These are phyloP conservation scores for Elephantulus edwardii DNA, from an alignment of 2,113 vertebrate species.

Conservation along the genomic window DNA sequence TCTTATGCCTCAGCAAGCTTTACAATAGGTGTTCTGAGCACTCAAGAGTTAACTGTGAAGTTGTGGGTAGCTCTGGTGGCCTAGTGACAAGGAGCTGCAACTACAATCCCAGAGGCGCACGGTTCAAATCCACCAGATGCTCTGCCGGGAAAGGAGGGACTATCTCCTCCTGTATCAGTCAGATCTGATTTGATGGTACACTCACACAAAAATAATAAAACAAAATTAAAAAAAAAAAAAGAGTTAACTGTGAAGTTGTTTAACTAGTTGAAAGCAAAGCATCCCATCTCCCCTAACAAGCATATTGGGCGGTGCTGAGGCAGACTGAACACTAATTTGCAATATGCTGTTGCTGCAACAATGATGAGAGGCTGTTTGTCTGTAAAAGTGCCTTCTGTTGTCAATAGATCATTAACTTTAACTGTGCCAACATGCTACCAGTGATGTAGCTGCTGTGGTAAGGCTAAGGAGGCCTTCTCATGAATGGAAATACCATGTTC, in stretches of 20 bases:
- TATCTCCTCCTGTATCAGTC: too few relatives aligned
- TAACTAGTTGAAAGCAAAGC: not conserved
- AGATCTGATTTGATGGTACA: too few relatives aligned
- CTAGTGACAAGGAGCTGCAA: too few relatives aligned
- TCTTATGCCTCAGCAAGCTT: not conserved
- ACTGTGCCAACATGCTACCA: not conserved
- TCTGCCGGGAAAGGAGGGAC: too few relatives aligned
- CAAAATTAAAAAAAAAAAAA: too few relatives aligned
- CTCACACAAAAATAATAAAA: too few relatives aligned
- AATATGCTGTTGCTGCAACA: not conserved
- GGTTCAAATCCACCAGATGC: too few relatives aligned
- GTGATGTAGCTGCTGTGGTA: not conserved
- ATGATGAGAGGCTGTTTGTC: not conserved
- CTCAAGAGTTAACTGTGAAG: not conserved
- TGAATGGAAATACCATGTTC: not conserved
- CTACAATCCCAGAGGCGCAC: too few relatives aligned
- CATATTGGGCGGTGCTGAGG: not conserved
- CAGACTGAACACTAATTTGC: not conserved
- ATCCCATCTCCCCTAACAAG: not conserved
- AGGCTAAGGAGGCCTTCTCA: not conserved
- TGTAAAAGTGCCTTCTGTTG: not conserved
- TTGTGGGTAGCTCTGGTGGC: too few relatives aligned
- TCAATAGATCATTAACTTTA: not conserved
- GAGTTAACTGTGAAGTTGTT: not conserved
- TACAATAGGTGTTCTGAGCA: not conserved